Percentiles rank a stretch among this genome's conserved stretches.
Evolutionary conservation across 2,888 invertebrate genomes (phyloP).

Genomic region (Drosophila pseudotakahashii): DNA sequence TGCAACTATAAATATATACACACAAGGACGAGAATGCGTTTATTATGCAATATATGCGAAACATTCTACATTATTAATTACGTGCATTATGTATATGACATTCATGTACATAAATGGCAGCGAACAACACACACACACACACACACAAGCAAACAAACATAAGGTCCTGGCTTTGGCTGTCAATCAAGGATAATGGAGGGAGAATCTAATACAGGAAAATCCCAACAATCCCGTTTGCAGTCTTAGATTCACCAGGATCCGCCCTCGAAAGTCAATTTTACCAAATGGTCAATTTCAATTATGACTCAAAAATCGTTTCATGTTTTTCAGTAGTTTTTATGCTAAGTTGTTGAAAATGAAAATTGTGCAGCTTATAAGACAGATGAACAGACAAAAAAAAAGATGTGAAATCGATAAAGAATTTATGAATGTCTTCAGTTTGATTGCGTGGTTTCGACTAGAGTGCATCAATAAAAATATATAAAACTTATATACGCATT

Average conservation of each 20-base stretch:
- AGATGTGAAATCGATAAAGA: slow-evolving; percentile 36
- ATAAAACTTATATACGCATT: slow-evolving; percentile 37
- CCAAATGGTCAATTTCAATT: slow-evolving; percentile 52
- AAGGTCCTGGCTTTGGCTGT: slow-evolving; percentile 31
- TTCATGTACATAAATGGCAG: slow-evolving; percentile 67
- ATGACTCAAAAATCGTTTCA: slow-evolving; percentile 42
- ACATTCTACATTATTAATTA: slow-evolving; percentile 55
- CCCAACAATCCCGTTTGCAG: background rate
- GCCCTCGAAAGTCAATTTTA: slow-evolving; percentile 69
- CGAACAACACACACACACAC: slow-evolving; percentile 28
- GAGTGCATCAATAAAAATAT: slow-evolving; percentile 39
- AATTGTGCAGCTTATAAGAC: slow-evolving; percentile 56
- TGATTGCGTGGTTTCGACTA: slow-evolving; percentile 78
- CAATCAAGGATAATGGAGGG: slow-evolving; percentile 20
- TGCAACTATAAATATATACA: slow-evolving; percentile 48
- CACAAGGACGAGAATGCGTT: slow-evolving; percentile 57
- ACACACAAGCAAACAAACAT: slow-evolving; percentile 30
- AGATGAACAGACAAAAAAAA: slow-evolving; percentile 10
- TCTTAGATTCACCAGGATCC: slow-evolving; percentile 26
- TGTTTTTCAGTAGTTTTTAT: slow-evolving; percentile 65
- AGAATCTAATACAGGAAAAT: background rate
- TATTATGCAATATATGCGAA: slow-evolving; percentile 68
- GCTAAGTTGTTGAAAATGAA: slow-evolving; percentile 70
- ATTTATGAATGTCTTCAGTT: slow-evolving; percentile 72
- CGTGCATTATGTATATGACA: slow-evolving; percentile 77